Base-by-base conservation (phyloP, 1,140 invertebrate genomes). In the Ceratitis capitata region DNA sequence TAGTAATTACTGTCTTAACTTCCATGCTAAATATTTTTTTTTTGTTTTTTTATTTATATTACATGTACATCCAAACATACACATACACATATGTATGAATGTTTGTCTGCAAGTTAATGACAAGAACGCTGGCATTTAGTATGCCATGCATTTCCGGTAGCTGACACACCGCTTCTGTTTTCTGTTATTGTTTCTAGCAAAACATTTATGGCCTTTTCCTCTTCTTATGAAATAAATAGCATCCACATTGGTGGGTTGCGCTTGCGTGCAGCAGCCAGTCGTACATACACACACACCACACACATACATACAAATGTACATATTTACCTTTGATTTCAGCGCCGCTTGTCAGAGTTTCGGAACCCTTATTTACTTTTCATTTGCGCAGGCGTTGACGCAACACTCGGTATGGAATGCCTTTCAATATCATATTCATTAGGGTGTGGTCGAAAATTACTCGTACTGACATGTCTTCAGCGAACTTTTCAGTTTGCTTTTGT, bases 141-240 rank as follows among this genome's bases (percentile, higher is more conserved):
- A 78, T 78, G 69, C 39, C 69, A 47, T 47, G 42, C 69, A 78
- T 78, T 78, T 78, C 69, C 69, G 69, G 69, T 78, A 78, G 69
- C 69, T 23, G 69, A 32, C 35, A 78, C 69, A 78, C 42, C 39
- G 69, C 23, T 78, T 78, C 42, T 78, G 35, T 45, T 45, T 78
- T 78, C 42, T 78, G 35, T 45, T 78, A 45, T 42, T 78, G 35
- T 78, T 78, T 78, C 69, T 78, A 23, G 69, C 69, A 74, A n/a
- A n/a, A 26, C 69, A 78, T 78, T 78, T 78, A 78, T 78, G 69
- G 69, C 42, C 35, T 78, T 45, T 78, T 78, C 69, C 69, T 78
- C 69, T 78, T 45, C 39, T 45, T 0, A 78, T 45, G 69, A 45
- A 78, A 78, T 45, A 78, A 19, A 78, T 45, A 78, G 14, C n/a